Evolutionary conservation across 92 coral and sea anemone genomes (phyloP).

Genomic region (Heliopora coerulea): DNA sequence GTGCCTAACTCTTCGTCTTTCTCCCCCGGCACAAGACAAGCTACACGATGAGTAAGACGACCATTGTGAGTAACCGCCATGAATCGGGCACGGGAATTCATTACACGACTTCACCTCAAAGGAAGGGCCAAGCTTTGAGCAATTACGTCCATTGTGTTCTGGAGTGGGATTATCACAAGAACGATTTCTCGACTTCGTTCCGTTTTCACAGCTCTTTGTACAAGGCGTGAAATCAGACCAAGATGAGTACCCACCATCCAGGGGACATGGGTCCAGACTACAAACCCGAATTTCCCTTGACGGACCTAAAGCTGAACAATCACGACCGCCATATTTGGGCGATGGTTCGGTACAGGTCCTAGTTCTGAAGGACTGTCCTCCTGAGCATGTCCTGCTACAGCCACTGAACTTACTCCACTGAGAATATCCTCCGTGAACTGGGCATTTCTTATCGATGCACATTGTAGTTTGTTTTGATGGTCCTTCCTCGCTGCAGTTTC

Average conservation of each 20-base stretch:
- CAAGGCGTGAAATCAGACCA: slow-evolving; percentile 63
- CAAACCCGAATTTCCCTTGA: slow-evolving; percentile 45
- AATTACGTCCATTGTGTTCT: slow-evolving; percentile 54
- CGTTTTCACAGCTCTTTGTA: slow-evolving; percentile 64
- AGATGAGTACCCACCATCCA: slow-evolving; percentile 62
- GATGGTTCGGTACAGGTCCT: slow-evolving; percentile 62
- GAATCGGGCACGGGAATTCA: slow-evolving; percentile 57
- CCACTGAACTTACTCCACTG: slow-evolving; percentile 55
- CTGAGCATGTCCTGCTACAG: slow-evolving; percentile 60
- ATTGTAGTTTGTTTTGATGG: slow-evolving; percentile 33
- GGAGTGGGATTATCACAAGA: slow-evolving; percentile 60
- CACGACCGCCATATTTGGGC: slow-evolving; percentile 57
- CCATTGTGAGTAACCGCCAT: slow-evolving; percentile 66
- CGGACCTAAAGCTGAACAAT: slow-evolving; percentile 56
- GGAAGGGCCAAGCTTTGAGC: slow-evolving; percentile 52
- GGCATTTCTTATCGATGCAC: slow-evolving; percentile 58
- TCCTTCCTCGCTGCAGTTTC: slow-evolving; percentile 43
- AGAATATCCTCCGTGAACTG: slow-evolving; percentile 62
- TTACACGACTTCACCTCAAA: slow-evolving; percentile 47
- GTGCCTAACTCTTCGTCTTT: not conserved
- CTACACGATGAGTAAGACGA: slow-evolving; percentile 53
- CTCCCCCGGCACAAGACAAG: slow-evolving; percentile 62
- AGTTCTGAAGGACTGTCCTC: slow-evolving; percentile 50
- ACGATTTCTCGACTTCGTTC: slow-evolving; percentile 51
- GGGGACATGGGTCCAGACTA: slow-evolving; percentile 59